A percentile compares a stretch with the other conserved stretches of the same genome.
phyloP scores from a whole-genome alignment of 2,113 vertebrate species.

The Heterochromis multidens region DNA sequence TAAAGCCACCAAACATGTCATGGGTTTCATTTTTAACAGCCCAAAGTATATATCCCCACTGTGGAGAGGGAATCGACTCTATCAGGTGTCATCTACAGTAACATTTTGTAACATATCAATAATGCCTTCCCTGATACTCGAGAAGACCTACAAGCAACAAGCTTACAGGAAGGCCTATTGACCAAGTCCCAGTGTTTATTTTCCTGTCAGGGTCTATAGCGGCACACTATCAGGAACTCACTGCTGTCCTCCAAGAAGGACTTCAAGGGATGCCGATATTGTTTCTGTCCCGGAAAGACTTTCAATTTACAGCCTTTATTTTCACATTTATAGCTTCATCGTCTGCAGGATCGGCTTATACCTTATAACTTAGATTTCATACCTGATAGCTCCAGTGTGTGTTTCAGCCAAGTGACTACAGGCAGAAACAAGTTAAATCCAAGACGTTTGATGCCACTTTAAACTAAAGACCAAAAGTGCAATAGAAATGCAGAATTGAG shows the following conservation, averaged over 20 bases:
- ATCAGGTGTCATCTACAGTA: constrained; percentile 60
- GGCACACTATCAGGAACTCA: constrained; percentile 61
- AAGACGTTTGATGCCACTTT: neutral
- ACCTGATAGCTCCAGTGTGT: neutral
- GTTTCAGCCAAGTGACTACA: neutral
- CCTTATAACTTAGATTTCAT: neutral
- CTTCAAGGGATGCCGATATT: constrained; percentile 39
- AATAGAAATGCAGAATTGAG: neutral
- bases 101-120: constrained; percentile 63
- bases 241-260: constrained; percentile 37
- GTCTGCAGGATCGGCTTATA: constrained; percentile 23
- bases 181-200: constrained; percentile 53
- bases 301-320: constrained; percentile 8
- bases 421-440: neutral
- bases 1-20: constrained; percentile 25
- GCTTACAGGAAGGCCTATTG: constrained; percentile 79
- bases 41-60: neutral
- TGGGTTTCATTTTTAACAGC: constrained; percentile 20
- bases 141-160: constrained; percentile 65
- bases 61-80: constrained; percentile 34
- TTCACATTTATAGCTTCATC: neutral
- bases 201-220: constrained; percentile 73
- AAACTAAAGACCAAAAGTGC: neutral
- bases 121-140: constrained; percentile 63
- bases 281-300: constrained; percentile 59